Percentiles rank a stretch among this genome's conserved stretches.
These are phyloP conservation scores for Cactoblastis cactorum DNA, from an alignment of 2,888 invertebrate genomes.

Conservation along the genomic window DNA sequence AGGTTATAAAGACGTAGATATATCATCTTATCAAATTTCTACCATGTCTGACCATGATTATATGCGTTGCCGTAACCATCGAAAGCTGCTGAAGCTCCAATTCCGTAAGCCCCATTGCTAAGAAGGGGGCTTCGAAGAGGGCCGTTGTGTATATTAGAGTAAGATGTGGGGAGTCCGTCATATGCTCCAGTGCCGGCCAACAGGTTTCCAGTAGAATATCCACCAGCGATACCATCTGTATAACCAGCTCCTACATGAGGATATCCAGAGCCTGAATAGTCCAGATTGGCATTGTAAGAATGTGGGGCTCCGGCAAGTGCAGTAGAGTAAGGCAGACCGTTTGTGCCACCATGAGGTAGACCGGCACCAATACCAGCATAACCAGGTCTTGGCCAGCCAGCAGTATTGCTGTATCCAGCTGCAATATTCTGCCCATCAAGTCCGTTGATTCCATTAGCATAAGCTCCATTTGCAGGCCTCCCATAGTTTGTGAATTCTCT, in stretches of 20 bases:
- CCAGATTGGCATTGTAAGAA: neutral
- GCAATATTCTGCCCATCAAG: neutral
- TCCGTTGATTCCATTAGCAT: neutral
- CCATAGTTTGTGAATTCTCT: constrained; percentile 4
- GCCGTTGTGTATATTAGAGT: constrained; percentile 5
- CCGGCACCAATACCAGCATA: constrained; percentile 1
- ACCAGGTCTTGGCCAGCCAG: constrained; percentile 12
- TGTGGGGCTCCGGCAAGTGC: neutral
- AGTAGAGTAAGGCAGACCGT: neutral
- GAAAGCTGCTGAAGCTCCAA: neutral
- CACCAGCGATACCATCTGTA: neutral
- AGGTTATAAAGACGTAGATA: neutral
- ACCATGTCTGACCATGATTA: neutral
- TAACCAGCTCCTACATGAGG: neutral
- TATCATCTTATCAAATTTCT: neutral
- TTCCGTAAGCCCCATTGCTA: constrained; percentile 1
- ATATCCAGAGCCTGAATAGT: neutral
- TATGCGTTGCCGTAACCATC: constrained; percentile 1
- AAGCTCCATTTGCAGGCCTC: neutral
- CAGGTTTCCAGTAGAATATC: too few relatives aligned
- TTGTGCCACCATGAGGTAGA: constrained; percentile 6
- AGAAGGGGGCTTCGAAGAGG: neutral
- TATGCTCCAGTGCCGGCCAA: neutral
- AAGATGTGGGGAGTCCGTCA: constrained; percentile 3
- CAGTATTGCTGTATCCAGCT: constrained; percentile 8